phyloP scores from a whole-genome alignment of 2,888 invertebrate genomes.

The Brachyptera risi region DNA sequence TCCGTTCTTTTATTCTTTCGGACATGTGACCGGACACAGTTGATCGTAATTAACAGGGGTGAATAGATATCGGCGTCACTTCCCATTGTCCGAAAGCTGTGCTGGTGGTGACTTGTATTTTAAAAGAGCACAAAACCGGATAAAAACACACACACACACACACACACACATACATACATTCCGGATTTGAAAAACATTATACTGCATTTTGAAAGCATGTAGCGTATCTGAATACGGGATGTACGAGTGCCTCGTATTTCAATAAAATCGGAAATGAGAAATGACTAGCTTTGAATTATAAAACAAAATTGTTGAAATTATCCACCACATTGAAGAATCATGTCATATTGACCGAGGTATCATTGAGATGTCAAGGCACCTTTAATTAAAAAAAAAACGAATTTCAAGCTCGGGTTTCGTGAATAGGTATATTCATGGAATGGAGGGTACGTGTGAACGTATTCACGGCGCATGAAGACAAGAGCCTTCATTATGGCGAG shows the following conservation, averaged over 20 bases:
- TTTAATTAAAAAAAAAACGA: too few species aligned
- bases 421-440: too few species aligned
- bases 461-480: too few species aligned
- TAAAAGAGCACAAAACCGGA: background rate
- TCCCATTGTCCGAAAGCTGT: background rate
- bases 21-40: slow-evolving; percentile 3
- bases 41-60: background rate
- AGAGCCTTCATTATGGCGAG: too few species aligned
- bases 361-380: too few species aligned
- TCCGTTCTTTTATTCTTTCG: background rate
- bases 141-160: too few species aligned
- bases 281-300: background rate
- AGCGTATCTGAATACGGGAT: background rate
- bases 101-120: background rate
- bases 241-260: background rate
- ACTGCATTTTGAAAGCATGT: background rate
- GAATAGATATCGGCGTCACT: background rate
- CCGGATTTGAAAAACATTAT: background rate
- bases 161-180: too few species aligned
- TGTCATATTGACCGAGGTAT: too few species aligned
- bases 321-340: too few species aligned
- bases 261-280: background rate
- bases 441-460: too few species aligned
- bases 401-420: too few species aligned
- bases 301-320: background rate